Evolutionary conservation across 1,140 invertebrate species (phyloP).

Genomic region (Camponotus floridanus): DNA sequence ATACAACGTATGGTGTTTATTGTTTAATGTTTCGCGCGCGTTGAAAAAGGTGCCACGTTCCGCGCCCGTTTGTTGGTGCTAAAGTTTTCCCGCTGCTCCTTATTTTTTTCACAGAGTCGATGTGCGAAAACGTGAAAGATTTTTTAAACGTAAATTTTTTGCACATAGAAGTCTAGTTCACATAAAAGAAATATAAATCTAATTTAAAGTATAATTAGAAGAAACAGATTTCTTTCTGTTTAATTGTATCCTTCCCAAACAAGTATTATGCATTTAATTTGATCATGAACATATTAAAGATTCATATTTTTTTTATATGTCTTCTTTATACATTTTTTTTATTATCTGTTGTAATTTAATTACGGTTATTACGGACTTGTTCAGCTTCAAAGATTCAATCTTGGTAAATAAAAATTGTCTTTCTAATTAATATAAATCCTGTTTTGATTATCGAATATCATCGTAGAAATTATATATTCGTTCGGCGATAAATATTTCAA

Average conservation of each 20-base stretch:
- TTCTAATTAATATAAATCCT: conserved; percentile 42
- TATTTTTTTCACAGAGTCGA: neutral
- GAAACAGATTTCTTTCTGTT: neutral
- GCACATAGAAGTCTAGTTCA: neutral
- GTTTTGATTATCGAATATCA: conserved; percentile 49
- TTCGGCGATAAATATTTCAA: conserved; percentile 57
- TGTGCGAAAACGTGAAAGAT: neutral
- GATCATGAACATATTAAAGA: neutral
- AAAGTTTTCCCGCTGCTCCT: neutral
- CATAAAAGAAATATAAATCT: too few species aligned
- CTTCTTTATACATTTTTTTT: neutral
- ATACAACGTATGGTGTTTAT: conserved; percentile 48
- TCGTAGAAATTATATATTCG: conserved; percentile 55
- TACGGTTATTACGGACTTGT: neutral
- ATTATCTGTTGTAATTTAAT: neutral
- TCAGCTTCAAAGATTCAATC: conserved; percentile 1
- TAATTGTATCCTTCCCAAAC: neutral
- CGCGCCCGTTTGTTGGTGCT: neutral
- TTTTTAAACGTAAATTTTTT: neutral
- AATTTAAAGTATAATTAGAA: neutral
- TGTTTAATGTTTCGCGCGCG: conserved; percentile 53
- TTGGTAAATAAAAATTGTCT: conserved; percentile 46
- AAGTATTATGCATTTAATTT: neutral
- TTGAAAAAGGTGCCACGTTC: conserved; percentile 19
- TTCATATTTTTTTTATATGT: neutral